Conservation (phyloP, 1,140 invertebrate genomes). For the Heliothis subflexa region DNA sequence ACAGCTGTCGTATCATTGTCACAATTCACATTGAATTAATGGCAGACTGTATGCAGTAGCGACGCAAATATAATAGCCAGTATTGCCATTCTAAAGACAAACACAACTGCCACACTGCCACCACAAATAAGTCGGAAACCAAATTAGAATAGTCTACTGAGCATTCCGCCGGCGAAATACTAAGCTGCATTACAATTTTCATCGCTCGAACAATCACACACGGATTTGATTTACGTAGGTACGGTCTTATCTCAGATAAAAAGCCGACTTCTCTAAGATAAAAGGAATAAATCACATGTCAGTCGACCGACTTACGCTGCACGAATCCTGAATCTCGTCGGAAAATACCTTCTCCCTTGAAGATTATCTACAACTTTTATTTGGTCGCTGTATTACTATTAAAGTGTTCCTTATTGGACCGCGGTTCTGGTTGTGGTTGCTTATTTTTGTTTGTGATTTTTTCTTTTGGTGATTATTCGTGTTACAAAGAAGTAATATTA, state of each 20-base stretch:
- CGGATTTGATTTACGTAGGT: constrained; percentile 66
- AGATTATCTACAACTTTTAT: constrained; percentile 52
- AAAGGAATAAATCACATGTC: constrained; percentile 73
- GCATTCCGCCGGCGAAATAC: constrained; percentile 32
- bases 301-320: constrained; percentile 64
- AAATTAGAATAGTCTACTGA: constrained; percentile 44
- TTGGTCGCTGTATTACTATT: constrained; percentile 47
- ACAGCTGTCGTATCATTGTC: constrained; percentile 13
- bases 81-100: constrained; percentile 19
- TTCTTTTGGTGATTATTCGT: not conserved
- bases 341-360: constrained; percentile 52
- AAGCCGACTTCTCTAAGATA: constrained; percentile 63
- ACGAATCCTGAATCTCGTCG: constrained; percentile 60
- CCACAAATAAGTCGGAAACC: constrained; percentile 28
- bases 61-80: constrained; percentile 28
- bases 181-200: constrained; percentile 56
- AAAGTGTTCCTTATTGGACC: constrained; percentile 37
- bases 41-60: not conserved
- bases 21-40: constrained; percentile 31
- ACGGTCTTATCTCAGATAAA: constrained; percentile 63
- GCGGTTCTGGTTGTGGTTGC: not conserved
- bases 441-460: constrained; percentile 8
- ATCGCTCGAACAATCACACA: constrained; percentile 58
- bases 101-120: not conserved
- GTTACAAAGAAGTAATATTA: not conserved